Evolutionary conservation across 2,797 vertebrate species (phyloP).

Genomic region (Petrocephalus sullivani): DNA sequence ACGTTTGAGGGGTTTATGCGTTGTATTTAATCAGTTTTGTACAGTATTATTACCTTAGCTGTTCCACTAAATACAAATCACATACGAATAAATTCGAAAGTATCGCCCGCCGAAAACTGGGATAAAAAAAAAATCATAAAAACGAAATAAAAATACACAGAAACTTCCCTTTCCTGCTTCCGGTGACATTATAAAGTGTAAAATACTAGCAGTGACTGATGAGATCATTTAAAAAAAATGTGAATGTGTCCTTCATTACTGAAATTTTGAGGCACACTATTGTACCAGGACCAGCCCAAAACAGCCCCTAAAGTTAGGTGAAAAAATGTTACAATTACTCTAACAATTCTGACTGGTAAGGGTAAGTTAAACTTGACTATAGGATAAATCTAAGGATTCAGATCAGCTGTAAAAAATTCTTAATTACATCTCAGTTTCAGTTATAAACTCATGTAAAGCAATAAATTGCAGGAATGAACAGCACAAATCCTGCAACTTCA

Average conservation of each 20-base stretch:
- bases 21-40: not conserved
- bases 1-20: not conserved
- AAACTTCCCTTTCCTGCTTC: not conserved
- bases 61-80: not conserved
- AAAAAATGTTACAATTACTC: not conserved
- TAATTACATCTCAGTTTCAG: not conserved
- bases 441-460: not conserved
- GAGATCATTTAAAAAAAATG: not conserved
- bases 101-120: not conserved
- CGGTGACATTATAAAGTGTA: not conserved
- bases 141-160: not conserved
- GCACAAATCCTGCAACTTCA: not conserved
- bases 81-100: not conserved
- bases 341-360: not conserved
- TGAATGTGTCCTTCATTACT: not conserved
- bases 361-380: not conserved
- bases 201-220: not conserved
- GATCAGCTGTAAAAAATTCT: not conserved
- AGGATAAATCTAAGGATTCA: not conserved
- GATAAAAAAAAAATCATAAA: not conserved
- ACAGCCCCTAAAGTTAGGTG: not conserved
- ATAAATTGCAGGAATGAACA: not conserved
- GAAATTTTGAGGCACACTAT: not conserved
- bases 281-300: not conserved
- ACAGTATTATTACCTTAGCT: not conserved